These are phyloP conservation scores for Sebastes hubbsi DNA, from an alignment of 2,797 vertebrate species.

Conservation along the genomic window DNA sequence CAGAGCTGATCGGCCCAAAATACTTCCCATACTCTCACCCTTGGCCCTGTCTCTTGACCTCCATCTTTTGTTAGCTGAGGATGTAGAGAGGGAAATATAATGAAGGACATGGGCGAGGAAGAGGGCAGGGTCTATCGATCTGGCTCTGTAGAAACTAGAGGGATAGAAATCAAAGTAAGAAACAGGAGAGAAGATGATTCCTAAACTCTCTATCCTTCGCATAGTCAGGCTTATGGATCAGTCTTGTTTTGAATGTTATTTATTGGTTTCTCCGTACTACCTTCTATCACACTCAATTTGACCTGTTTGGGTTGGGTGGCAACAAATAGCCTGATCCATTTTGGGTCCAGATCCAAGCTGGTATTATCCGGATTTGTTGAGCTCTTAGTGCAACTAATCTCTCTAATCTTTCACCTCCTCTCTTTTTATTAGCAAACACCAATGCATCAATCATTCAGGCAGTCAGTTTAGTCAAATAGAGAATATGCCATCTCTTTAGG, in stretches of 20 bases:
- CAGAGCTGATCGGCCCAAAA: background rate
- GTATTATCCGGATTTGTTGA: background rate
- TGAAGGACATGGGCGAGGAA: background rate
- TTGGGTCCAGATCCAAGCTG: background rate
- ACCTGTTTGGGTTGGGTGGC: background rate
- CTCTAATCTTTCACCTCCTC: background rate
- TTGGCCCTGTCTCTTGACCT: background rate
- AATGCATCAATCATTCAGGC: background rate
- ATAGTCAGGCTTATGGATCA: background rate
- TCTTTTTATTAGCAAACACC: background rate
- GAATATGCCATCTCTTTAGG: no score
- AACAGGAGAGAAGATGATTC: background rate
- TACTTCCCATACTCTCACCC: background rate
- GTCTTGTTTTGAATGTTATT: background rate
- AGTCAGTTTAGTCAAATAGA: background rate
- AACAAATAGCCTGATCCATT: background rate
- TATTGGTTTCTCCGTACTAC: background rate
- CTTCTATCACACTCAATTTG: background rate
- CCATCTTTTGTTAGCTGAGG: slow-evolving; percentile 5
- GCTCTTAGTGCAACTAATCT: background rate
- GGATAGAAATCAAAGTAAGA: background rate
- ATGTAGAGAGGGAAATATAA: background rate
- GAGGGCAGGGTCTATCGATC: slow-evolving; percentile 4
- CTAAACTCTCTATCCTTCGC: background rate
- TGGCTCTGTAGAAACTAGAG: background rate